Evolutionary conservation across 2,113 vertebrate species (phyloP).

Genomic region (Mobula birostris): DNA sequence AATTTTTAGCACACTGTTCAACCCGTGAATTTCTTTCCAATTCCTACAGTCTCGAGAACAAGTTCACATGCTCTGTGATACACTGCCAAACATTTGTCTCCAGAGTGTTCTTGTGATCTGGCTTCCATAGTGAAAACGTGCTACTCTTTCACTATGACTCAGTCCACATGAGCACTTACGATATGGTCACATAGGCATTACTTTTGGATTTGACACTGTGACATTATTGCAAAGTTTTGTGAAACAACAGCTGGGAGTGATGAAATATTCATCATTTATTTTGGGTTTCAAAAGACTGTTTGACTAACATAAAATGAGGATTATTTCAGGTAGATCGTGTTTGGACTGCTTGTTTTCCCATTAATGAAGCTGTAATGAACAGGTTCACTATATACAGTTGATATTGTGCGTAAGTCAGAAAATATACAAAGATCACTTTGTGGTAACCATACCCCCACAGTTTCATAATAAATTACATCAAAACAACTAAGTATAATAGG

Average conservation of each 20-base stretch:
- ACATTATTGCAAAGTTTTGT: background rate
- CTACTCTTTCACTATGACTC: background rate
- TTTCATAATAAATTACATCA: too few species aligned
- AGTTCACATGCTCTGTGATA: background rate
- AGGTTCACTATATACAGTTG: too few species aligned
- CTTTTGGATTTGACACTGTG: background rate
- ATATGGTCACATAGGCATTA: background rate
- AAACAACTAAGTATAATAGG: too few species aligned
- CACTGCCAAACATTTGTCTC: background rate
- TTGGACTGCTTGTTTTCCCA: background rate
- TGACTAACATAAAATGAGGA: background rate
- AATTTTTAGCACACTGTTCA: background rate
- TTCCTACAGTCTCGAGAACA: background rate
- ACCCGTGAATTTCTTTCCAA: background rate
- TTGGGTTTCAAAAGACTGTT: background rate
- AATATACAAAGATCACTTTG: too few species aligned
- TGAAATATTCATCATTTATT: constrained; percentile 8
- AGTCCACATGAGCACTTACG: background rate
- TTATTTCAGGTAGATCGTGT: background rate
- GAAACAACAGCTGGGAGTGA: background rate
- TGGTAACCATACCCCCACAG: too few species aligned
- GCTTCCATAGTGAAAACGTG: background rate
- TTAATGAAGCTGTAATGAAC: background rate
- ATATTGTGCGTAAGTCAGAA: too few species aligned
- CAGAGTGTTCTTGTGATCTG: background rate